These are phyloP conservation scores for Lomographa bimaculata DNA, from an alignment of 2,888 invertebrate species.

Conservation along the genomic window DNA sequence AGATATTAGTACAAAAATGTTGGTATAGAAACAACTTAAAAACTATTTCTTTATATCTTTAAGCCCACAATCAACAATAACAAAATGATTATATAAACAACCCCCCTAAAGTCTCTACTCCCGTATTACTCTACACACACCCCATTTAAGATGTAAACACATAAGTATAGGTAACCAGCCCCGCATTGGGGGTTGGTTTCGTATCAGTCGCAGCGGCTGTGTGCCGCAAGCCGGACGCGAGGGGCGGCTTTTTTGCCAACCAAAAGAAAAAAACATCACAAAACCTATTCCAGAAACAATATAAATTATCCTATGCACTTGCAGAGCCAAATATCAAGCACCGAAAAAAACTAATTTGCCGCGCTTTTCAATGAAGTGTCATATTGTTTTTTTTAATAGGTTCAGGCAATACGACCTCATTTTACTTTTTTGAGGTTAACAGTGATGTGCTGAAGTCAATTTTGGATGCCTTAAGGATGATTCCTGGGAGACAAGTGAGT, in stretches of 20 bases:
- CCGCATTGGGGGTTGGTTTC: conserved; percentile 47
- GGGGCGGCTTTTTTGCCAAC: conserved; percentile 13
- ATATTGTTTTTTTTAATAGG: too few species aligned
- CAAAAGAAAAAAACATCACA: conserved; percentile 5
- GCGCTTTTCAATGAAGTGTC: too few species aligned
- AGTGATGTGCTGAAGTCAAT: conserved; percentile 25
- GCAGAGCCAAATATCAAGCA: too few species aligned
- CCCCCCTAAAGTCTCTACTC: conserved; percentile 18
- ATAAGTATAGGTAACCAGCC: conserved; percentile 66
- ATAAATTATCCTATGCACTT: too few species aligned
- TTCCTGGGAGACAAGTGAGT: conserved; percentile 20
- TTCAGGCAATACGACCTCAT: conserved; percentile 19
- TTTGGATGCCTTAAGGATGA: conserved; percentile 29
- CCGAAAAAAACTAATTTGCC: too few species aligned
- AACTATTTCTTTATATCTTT: too few species aligned
- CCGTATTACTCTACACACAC: conserved; percentile 57
- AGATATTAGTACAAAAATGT: too few species aligned
- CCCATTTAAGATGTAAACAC: conserved; percentile 80
- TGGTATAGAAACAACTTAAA: too few species aligned
- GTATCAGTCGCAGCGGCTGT: conserved; percentile 67
- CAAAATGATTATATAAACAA: too few species aligned
- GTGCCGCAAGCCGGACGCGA: conserved; percentile 61
- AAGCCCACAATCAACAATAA: too few species aligned
- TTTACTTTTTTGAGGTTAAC: conserved; percentile 20
- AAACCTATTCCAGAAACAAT: not conserved